Percentiles rank a stretch among this genome's conserved stretches.
phyloP scores from a whole-genome alignment of 1,140 invertebrate genomes.

The Tetragonula clypearis region DNA sequence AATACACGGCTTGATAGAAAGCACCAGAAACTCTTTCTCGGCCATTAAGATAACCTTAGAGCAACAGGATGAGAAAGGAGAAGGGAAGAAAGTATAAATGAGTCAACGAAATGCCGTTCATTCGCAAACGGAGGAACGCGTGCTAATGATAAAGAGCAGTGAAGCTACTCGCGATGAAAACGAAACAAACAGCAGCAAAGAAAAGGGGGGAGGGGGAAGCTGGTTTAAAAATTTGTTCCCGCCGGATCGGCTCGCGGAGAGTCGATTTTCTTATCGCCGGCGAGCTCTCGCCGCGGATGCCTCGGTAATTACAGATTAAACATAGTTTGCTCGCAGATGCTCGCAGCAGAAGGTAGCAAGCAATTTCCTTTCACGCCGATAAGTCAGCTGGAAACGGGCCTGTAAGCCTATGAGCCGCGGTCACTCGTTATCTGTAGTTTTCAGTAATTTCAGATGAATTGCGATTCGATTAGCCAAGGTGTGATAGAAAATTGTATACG shows the following conservation, averaged over 20 bases:
- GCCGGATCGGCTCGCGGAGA: not conserved
- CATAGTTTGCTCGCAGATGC: not conserved
- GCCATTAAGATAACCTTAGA: not conserved
- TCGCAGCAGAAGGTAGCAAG: not conserved
- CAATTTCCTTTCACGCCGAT: constrained; percentile 10
- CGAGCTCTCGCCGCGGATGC: not conserved
- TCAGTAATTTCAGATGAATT: not conserved
- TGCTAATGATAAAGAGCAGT: not conserved
- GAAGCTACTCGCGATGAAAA: not conserved
- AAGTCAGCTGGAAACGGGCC: not conserved
- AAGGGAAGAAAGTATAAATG: not conserved
- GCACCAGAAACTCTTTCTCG: not conserved
- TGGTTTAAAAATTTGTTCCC: not conserved
- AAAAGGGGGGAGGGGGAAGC: not conserved
- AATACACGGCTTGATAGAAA: not conserved
- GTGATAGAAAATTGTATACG: not conserved
- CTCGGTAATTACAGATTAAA: constrained; percentile 15
- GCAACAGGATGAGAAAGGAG: not conserved
- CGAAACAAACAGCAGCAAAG: not conserved
- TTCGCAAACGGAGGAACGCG: not conserved
- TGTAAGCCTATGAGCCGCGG: not conserved
- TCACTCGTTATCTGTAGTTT: not conserved
- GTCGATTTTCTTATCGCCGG: not conserved
- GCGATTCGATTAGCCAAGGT: not conserved
- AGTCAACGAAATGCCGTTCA: not conserved